Evolutionary conservation across 2,888 invertebrate genomes (phyloP).

Genomic region (Capitulum mitella): DNA sequence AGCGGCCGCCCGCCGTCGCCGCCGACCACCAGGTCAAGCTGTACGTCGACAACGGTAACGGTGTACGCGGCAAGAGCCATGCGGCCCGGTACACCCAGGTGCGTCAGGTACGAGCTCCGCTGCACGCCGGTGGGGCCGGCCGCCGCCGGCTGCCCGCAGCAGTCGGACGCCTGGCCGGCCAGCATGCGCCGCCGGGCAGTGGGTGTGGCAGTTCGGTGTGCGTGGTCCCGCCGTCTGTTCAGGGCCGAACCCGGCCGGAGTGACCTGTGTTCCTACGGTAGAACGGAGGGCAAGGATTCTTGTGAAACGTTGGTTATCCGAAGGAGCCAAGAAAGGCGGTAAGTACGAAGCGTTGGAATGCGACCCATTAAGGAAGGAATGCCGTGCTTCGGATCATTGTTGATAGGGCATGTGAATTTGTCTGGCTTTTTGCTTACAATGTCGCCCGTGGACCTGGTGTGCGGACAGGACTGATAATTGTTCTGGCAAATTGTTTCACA

Average conservation of each 20-base stretch:
- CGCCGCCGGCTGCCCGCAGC: not conserved
- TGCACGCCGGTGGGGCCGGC: not conserved
- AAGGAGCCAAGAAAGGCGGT: too few relatives aligned
- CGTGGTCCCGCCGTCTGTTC: too few relatives aligned
- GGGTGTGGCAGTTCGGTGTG: not conserved
- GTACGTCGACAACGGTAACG: conserved; percentile 84
- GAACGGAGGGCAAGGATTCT: too few relatives aligned
- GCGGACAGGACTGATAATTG: too few relatives aligned
- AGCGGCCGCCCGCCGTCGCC: conserved; percentile 45
- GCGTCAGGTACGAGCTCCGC: not conserved
- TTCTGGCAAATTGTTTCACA: too few relatives aligned
- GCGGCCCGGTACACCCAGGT: conserved; percentile 13
- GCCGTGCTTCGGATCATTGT: too few relatives aligned
- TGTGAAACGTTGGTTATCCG: too few relatives aligned
- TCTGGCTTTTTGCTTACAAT: not conserved
- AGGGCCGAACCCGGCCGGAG: not conserved
- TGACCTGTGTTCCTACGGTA: not conserved
- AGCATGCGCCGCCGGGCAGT: not conserved
- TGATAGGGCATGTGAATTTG: not conserved
- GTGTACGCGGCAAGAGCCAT: conserved; percentile 46
- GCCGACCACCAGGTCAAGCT: conserved; percentile 76
- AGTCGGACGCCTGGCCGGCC: not conserved
- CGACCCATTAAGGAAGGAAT: too few relatives aligned
- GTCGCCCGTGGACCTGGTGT: too few relatives aligned
- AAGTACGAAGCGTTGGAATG: too few relatives aligned